Base-by-base conservation (phyloP, 2,888 invertebrate genomes). In the Auanema freiburgensis region DNA sequence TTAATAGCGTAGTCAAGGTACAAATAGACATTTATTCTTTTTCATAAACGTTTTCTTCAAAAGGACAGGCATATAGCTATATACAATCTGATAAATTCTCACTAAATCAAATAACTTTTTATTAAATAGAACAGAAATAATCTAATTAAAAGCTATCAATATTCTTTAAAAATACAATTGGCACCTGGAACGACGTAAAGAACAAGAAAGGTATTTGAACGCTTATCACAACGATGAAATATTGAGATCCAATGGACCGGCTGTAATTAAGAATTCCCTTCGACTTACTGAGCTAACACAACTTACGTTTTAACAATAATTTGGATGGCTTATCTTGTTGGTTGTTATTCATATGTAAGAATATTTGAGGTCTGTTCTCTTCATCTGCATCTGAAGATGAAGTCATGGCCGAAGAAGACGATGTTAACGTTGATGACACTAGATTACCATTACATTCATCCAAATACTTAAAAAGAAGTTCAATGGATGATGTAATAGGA, bases 211-310 rank as follows among this genome's bases (percentile, higher is more conserved):
- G 33, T 33, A 33, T 33, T 33, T 33, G 33, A 33, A 33, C 33
- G 33, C 33, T 33, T 63, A 63, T 67, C 62, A 67, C 59, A 67
- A 52, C 46, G 67, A 57, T n/a, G 67, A 65, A 52, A 67, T 65
- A 56, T 67, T 67, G 65, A 67, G 67, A 67, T 67, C 67, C 56
- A 67, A 62, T 21, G 64, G 62, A 57, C 65, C 61, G 49, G 65
- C 67, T 67, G 62, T 21, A 67, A 57, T 43, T 43, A 23, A 12
- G n/a, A 25, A n/a, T n/a, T 4, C 46, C 21, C 21, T 46, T 61
- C 8, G 40, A 25, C 18, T 49, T 2, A 16, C 16, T 25, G 41
- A 12, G 14, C 43, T 53, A 14, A 16, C 10, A 16, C 5, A 21
- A 25, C 40, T 24, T 58, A 63, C 63, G 57, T 57, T 63, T 57